Percentiles rank a stretch among this genome's conserved stretches.
phyloP scores from a whole-genome alignment of 1,140 invertebrate species.

The Drosophila punjabiensis region DNA sequence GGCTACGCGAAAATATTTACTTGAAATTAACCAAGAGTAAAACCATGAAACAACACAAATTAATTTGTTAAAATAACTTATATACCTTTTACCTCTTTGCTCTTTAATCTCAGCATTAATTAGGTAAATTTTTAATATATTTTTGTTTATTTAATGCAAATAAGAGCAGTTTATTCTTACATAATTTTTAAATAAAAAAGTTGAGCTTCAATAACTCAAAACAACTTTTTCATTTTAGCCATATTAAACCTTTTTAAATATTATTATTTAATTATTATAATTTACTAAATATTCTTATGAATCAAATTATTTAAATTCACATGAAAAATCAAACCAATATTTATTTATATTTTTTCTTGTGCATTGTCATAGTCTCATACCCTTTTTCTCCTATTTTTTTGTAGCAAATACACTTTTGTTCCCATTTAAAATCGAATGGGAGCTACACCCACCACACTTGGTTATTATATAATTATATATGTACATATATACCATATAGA shows the following conservation, averaged over 20 bases:
- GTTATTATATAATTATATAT: slow-evolving; percentile 14
- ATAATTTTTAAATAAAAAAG: too few species aligned
- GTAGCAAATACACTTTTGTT: slow-evolving; percentile 13
- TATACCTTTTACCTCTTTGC: not conserved
- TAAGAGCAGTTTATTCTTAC: too few species aligned
- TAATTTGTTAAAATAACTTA: not conserved
- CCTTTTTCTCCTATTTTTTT: slow-evolving; percentile 15
- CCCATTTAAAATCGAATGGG: slow-evolving; percentile 45
- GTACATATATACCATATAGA: not conserved
- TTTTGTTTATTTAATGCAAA: too few species aligned
- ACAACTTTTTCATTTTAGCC: too few species aligned
- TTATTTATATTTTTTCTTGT: not conserved
- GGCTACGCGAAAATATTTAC: not conserved
- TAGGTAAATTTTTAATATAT: too few species aligned
- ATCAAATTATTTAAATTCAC: too few species aligned
- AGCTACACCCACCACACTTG: slow-evolving; percentile 39
- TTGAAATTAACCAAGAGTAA: not conserved
- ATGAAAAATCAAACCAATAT: too few species aligned
- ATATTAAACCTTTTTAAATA: too few species aligned
- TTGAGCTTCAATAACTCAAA: too few species aligned
- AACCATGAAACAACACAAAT: not conserved
- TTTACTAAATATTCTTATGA: too few species aligned
- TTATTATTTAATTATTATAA: too few species aligned
- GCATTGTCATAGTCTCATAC: slow-evolving; percentile 50
- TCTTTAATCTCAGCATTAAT: too few species aligned